Evolutionary conservation across 2,113 vertebrate species (phyloP).

Genomic region (Trochalopteron elliotii): DNA sequence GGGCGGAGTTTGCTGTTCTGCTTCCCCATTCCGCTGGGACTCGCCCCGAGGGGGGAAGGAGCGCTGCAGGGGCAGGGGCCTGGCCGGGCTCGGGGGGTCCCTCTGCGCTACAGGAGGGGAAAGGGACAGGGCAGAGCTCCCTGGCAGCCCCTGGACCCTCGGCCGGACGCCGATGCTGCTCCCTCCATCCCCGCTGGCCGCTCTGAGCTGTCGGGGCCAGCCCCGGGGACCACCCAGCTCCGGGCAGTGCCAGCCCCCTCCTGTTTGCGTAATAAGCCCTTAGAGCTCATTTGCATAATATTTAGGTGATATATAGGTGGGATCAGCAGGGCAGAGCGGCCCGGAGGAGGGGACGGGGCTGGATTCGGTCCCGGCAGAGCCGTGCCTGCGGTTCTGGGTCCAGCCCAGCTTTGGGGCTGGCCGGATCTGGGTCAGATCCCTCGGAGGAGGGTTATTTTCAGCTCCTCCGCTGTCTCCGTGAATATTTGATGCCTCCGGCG

Average conservation of each 20-base stretch:
- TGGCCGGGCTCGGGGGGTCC: not conserved
- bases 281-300: constrained; percentile 14
- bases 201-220: not conserved
- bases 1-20: constrained; percentile 99
- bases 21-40: constrained; percentile 87
- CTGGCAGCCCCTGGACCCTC: not conserved
- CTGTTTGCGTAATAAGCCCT: not conserved
- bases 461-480: not conserved
- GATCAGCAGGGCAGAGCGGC: not conserved
- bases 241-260: not conserved
- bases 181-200: constrained; percentile 1
- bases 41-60: not conserved
- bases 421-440: constrained; percentile 53
- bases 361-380: fast-evolving
- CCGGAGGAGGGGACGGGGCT: not conserved
- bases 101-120: not conserved
- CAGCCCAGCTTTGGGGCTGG: not conserved
- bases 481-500: not conserved
- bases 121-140: not conserved
- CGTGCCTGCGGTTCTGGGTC: not conserved
- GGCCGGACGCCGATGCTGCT: not conserved
- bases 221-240: not conserved
- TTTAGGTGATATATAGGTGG: not conserved
- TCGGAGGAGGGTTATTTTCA: constrained; percentile 15
- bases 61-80: fast-evolving